Evolutionary conservation across 2,888 invertebrate genomes (phyloP), one percentile per base, ranked within the genome.

Genomic region (Theodoxus fluviatilis): DNA sequence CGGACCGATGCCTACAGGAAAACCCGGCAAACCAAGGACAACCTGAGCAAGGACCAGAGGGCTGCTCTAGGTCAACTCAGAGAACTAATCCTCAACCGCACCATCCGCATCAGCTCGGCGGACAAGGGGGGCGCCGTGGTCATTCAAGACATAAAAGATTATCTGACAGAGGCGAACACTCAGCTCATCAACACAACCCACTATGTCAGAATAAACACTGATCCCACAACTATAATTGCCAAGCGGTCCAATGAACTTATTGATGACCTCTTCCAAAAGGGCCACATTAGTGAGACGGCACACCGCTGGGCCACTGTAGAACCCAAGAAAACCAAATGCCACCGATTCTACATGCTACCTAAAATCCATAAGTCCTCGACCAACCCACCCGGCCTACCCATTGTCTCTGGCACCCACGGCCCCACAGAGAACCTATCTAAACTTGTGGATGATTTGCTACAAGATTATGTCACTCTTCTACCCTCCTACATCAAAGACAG

Each of bases 101-200:
- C 4, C 22, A 7, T 63, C 15, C 3, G 63, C 9, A 63, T 63
- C 37, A 63, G 38, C n/a, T 22, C 63, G 9, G 38, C 63, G 12
- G 63, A 63, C 25, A 63, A 63, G 6, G 63, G 38, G 15, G 63
- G 63, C 3, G 63, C 63, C 7, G n/a, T 63, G 15, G 63, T 35
- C 9, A 22, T 63, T 3, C 63, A 63, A 22, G n/a, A 63, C n/a
- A 37, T 38, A 1, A 22, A 33, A 22, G 63, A 63, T 38, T 63
- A 63, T 25, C 22, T 63, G 25, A 25, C 9, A 2, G 63, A 63
- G 7, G 63, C 63, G 15, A n/a, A 37, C 33, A 2, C 15, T 38
- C 63, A 63, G 33, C 38, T 63, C 1, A 3, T 3, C 3, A 63
- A 63, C 38, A 2, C 35, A 7, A 2, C n/a, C 3, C 63, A 63